These are phyloP conservation scores for Metallyticus violacea DNA, from an alignment of 2,888 invertebrate genomes.

Conservation along the genomic window DNA sequence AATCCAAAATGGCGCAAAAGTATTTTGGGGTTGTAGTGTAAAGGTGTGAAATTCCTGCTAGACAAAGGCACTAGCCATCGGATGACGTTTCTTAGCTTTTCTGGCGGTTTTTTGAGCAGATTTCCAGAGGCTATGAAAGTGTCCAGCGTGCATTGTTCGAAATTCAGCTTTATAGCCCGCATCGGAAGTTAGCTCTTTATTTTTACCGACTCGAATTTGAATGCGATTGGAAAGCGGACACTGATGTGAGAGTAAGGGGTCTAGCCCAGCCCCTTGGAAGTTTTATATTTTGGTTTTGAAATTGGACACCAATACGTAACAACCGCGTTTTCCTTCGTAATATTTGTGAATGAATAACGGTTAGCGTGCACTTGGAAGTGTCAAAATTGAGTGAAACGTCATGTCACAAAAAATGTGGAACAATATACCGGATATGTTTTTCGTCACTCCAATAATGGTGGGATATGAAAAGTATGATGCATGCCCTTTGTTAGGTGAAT, in stretches of 20 bases:
- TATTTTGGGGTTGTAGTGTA: slow-evolving; percentile 13
- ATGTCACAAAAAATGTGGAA: slow-evolving; percentile 25
- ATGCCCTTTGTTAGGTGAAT: neutral
- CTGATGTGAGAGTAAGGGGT: slow-evolving; percentile 2
- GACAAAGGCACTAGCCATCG: neutral
- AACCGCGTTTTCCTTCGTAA: neutral
- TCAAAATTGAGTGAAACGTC: slow-evolving; percentile 11
- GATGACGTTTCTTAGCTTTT: neutral
- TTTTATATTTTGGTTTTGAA: neutral
- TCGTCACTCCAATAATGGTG: slow-evolving; percentile 27
- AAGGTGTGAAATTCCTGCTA: neutral
- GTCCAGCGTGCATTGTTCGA: neutral
- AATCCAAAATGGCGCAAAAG: slow-evolving; percentile 27
- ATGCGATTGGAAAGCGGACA: neutral
- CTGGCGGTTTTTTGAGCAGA: neutral
- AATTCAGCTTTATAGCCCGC: neutral
- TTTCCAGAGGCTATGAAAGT: neutral
- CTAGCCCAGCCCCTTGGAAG: neutral
- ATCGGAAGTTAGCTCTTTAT: neutral
- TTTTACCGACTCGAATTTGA: neutral
- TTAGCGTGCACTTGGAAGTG: neutral
- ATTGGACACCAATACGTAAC: neutral
- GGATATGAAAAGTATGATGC: slow-evolving; percentile 4
- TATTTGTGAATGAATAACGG: neutral
- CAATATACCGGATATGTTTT: slow-evolving; percentile 26